A percentile compares a stretch with the other conserved stretches of the same genome.
Conservation (phyloP, 2,888 invertebrate species). For the Stenodera caucasica region DNA sequence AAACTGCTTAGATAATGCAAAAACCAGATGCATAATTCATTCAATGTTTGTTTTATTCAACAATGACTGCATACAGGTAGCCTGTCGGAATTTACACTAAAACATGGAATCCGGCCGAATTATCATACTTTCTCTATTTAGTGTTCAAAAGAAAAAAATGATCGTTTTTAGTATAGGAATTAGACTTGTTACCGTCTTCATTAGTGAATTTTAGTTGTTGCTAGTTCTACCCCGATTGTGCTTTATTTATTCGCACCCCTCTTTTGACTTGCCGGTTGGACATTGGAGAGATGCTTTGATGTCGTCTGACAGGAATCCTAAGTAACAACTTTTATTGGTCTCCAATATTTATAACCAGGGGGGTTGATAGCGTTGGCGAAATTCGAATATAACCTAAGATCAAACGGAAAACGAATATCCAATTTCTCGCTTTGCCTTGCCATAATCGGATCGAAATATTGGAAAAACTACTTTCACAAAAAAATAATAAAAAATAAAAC, state of each 20-base stretch:
- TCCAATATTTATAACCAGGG: slow-evolving; percentile 55
- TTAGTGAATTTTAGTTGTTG: not conserved
- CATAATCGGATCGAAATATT: slow-evolving; percentile 27
- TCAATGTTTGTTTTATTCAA: slow-evolving; percentile 24
- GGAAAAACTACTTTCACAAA: not conserved
- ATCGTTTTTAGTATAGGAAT: not conserved
- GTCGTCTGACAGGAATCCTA: slow-evolving; percentile 52
- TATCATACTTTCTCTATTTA: not conserved
- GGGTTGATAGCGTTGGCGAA: slow-evolving; percentile 39
- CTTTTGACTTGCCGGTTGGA: slow-evolving; percentile 32
- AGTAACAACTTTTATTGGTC: slow-evolving; percentile 56
- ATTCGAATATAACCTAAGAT: slow-evolving; percentile 50
- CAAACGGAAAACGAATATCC: slow-evolving; percentile 50
- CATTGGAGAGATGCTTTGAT: slow-evolving; percentile 48
- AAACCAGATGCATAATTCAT: slow-evolving; percentile 29
- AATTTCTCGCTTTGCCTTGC: slow-evolving; percentile 41
- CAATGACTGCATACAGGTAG: slow-evolving; percentile 3
- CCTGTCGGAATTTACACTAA: not conserved
- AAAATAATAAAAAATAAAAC: slow-evolving; percentile 8
- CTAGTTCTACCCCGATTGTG: slow-evolving; percentile 24
- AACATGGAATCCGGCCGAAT: not conserved
- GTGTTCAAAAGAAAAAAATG: not conserved
- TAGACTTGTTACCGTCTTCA: not conserved
- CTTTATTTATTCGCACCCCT: slow-evolving; percentile 49
- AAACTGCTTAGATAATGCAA: slow-evolving; percentile 27